phyloP scores from a whole-genome alignment of 2,888 invertebrate species.

The Ormyrus pomaceus region DNA sequence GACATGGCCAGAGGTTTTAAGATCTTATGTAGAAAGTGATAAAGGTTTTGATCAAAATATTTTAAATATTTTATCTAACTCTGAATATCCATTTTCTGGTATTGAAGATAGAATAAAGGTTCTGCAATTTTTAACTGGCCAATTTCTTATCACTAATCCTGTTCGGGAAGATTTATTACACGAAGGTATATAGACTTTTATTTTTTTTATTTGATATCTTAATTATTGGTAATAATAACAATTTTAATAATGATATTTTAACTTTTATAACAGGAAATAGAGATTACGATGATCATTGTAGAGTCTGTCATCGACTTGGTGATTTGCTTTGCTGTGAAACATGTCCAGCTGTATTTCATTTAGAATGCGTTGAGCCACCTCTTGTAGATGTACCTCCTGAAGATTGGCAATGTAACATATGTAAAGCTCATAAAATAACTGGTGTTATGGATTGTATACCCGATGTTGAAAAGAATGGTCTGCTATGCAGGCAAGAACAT shows the following conservation, averaged over 20 bases:
- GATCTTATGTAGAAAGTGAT: slow-evolving; percentile 95
- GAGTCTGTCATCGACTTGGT: slow-evolving; percentile 93
- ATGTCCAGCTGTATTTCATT: slow-evolving; percentile 98
- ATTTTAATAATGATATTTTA: not conserved
- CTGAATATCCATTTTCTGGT: slow-evolving; percentile 92
- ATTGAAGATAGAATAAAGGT: slow-evolving; percentile 88
- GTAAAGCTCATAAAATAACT: slow-evolving; percentile 92
- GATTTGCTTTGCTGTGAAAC: slow-evolving; percentile 98
- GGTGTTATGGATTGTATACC: slow-evolving; percentile 96
- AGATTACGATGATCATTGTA: slow-evolving; percentile 94
- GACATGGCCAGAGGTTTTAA: slow-evolving; percentile 96
- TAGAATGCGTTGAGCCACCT: slow-evolving; percentile 97
- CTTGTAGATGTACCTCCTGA: slow-evolving; percentile 95
- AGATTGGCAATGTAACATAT: slow-evolving; percentile 97
- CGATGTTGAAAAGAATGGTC: slow-evolving; percentile 93
- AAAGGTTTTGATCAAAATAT: slow-evolving; percentile 85
- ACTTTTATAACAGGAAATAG: slow-evolving; percentile 81
- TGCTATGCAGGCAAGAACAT: slow-evolving; percentile 94
- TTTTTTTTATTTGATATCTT: slow-evolving; percentile 16
- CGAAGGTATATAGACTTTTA: slow-evolving; percentile 82
- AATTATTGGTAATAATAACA: too few relatives aligned
- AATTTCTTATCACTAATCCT: slow-evolving; percentile 94
- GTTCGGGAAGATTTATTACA: slow-evolving; percentile 95
- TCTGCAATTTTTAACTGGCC: slow-evolving; percentile 94
- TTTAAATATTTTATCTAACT: slow-evolving; percentile 82